Percentiles rank a stretch among this genome's conserved stretches.
phyloP scores from a whole-genome alignment of 2,888 invertebrate genomes.

The Aphidius colemani region DNA sequence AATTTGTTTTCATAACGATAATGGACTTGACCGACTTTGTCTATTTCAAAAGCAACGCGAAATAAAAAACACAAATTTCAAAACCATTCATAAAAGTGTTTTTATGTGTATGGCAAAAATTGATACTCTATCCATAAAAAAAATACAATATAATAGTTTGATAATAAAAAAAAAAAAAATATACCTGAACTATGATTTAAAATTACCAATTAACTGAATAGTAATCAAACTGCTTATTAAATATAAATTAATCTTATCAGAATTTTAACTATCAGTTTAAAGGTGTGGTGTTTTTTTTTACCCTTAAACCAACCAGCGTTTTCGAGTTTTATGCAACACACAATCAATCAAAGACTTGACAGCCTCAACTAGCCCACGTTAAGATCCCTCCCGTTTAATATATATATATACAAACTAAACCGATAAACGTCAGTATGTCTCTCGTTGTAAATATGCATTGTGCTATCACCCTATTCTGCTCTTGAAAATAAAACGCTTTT shows the following conservation, averaged over 20 bases:
- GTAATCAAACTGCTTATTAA: conserved; percentile 53
- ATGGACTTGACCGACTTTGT: conserved; percentile 32
- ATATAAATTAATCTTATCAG: conserved; percentile 30
- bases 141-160: no score
- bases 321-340: conserved; percentile 25
- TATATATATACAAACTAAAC: conserved; percentile 44
- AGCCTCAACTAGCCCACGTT: conserved; percentile 52
- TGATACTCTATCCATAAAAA: no score
- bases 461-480: conserved; percentile 18
- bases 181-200: no score
- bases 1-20: conserved; percentile 39
- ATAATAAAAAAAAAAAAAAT: no score
- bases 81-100: no score
- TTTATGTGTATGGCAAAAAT: no score
- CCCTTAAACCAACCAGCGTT: conserved; percentile 24
- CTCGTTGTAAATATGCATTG: conserved; percentile 52
- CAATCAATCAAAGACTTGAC: conserved; percentile 56
- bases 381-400: conserved; percentile 43
- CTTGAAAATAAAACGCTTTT: conserved; percentile 34
- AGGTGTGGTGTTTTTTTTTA: conserved; percentile 39
- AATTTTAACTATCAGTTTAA: conserved; percentile 12
- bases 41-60: no score
- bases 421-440: conserved; percentile 49
- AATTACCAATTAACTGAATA: conserved; percentile 33
- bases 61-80: no score